Conservation (phyloP, 1,140 invertebrate species). For the Dermatophagoides farinae region DNA sequence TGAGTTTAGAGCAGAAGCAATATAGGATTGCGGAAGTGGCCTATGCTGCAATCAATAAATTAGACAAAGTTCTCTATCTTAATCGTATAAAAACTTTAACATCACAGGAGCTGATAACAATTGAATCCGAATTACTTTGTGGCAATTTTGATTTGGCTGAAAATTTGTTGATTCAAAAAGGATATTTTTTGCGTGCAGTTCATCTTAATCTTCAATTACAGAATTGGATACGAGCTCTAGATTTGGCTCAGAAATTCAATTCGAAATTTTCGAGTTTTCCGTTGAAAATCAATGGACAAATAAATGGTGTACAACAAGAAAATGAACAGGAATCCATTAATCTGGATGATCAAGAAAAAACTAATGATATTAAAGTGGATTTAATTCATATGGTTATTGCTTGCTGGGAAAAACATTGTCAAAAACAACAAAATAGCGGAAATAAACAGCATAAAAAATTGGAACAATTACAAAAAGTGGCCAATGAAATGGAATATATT, state of each 20-base stretch:
- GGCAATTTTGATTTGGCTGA: constrained; percentile 61
- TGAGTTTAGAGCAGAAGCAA: constrained; percentile 55
- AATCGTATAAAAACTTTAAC: constrained; percentile 49
- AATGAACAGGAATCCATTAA: neutral
- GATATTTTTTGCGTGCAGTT: constrained; percentile 51
- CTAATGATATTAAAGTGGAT: neutral
- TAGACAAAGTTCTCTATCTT: constrained; percentile 74
- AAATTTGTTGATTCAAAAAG: constrained; percentile 53
- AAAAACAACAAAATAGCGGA: neutral
- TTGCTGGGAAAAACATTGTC: neutral
- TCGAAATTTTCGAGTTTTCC: neutral
- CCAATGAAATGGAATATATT: too few species aligned
- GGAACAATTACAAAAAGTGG: too few species aligned
- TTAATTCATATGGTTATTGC: neutral
- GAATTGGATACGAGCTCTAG: constrained; percentile 66
- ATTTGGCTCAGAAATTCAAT: constrained; percentile 58
- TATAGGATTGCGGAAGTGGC: constrained; percentile 70
- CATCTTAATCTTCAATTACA: constrained; percentile 56
- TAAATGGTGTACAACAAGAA: neutral
- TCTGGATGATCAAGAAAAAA: neutral
- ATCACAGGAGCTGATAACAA: constrained; percentile 40
- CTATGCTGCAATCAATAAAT: constrained; percentile 68
- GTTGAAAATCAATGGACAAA: neutral
- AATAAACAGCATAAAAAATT: neutral
- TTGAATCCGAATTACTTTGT: constrained; percentile 55